Percentiles rank a stretch among this genome's conserved stretches.
These are phyloP conservation scores for Mongoloraphidia duomilia DNA, from an alignment of 2,888 invertebrate genomes.

Conservation along the genomic window DNA sequence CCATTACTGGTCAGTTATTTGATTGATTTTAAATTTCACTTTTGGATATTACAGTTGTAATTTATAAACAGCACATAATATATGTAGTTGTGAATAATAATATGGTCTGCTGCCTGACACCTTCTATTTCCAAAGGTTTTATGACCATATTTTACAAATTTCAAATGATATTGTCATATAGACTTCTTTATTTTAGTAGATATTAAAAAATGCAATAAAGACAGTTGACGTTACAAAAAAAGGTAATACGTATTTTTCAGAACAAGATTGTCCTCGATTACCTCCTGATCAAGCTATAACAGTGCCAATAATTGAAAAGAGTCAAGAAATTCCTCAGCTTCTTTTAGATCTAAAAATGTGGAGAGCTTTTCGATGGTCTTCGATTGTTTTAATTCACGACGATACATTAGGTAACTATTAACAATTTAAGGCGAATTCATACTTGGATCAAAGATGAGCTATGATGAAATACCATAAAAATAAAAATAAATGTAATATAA, in stretches of 20 bases:
- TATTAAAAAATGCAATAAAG: too few relatives aligned
- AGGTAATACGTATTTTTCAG: slow-evolving; percentile 24
- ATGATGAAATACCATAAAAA: too few relatives aligned
- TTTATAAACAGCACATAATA: neutral
- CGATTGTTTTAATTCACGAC: slow-evolving; percentile 57
- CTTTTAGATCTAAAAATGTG: slow-evolving; percentile 57
- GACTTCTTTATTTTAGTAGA: too few relatives aligned
- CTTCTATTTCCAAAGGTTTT: too few relatives aligned
- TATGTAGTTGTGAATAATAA: too few relatives aligned
- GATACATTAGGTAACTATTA: slow-evolving; percentile 46
- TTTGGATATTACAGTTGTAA: neutral
- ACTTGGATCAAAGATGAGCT: slow-evolving; percentile 2
- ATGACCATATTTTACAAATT: too few relatives aligned
- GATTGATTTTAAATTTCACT: slow-evolving; percentile 1
- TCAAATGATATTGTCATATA: too few relatives aligned
- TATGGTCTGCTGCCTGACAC: too few relatives aligned
- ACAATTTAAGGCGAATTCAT: slow-evolving; percentile 20
- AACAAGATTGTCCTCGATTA: slow-evolving; percentile 63
- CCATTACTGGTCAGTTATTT: slow-evolving; percentile 42
- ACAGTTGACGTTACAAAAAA: too few relatives aligned
- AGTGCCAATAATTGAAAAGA: slow-evolving; percentile 49
- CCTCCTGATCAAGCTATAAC: slow-evolving; percentile 53
- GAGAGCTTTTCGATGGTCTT: slow-evolving; percentile 54
- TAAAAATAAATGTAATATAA: too few relatives aligned
- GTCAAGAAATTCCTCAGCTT: slow-evolving; percentile 64